phyloP scores from a whole-genome alignment of 2,888 invertebrate genomes.

The Cerastis leucographa region DNA sequence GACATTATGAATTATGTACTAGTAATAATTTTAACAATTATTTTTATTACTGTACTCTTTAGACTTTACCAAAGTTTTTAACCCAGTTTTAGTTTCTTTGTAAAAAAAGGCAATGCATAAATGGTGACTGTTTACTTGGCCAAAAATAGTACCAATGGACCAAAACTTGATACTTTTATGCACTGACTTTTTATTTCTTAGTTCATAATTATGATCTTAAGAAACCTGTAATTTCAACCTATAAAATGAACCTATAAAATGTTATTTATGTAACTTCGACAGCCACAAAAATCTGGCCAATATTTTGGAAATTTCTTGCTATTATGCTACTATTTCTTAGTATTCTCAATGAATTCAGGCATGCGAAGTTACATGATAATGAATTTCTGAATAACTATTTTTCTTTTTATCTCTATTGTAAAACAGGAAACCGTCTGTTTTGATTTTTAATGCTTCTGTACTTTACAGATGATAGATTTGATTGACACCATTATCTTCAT shows the following conservation, averaged over 20 bases:
- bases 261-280: conserved; percentile 13
- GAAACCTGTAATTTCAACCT: conserved; percentile 20
- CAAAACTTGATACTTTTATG: conserved; percentile 1
- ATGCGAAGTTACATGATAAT: conserved; percentile 12
- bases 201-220: conserved; percentile 26
- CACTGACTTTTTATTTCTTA: conserved; percentile 30
- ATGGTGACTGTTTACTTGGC: conserved; percentile 4
- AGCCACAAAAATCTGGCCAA: not conserved
- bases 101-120: conserved; percentile 21
- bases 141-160: not conserved
- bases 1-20: conserved; percentile 71
- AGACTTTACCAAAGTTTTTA: conserved; percentile 60
- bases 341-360: not conserved
- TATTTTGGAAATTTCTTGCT: not conserved
- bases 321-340: not conserved
- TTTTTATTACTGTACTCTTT: conserved; percentile 43
- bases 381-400: conserved; percentile 8
- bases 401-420: conserved; percentile 24
- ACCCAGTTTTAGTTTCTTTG: conserved; percentile 39
- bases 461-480: conserved; percentile 14
- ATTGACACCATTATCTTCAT: conserved; percentile 40
- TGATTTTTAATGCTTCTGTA: conserved; percentile 2
- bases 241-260: not conserved
- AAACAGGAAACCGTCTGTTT: conserved; percentile 34
- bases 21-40: conserved; percentile 44